Percentiles rank a stretch among this genome's conserved stretches.
These are phyloP conservation scores for Ophioninae sp. DNA, from an alignment of 2,888 invertebrate genomes.

Conservation along the genomic window DNA sequence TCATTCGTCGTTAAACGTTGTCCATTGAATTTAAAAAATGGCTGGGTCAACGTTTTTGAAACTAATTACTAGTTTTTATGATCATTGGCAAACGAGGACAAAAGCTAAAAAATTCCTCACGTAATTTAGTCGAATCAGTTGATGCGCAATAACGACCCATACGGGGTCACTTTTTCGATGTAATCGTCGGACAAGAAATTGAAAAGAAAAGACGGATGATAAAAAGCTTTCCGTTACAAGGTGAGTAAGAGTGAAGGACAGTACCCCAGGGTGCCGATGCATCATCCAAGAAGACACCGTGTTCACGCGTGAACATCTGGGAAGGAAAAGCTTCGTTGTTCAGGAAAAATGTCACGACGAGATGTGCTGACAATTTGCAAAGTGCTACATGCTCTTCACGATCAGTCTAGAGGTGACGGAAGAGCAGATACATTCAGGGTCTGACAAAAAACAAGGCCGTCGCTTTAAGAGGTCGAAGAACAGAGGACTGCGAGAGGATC, in stretches of 20 bases:
- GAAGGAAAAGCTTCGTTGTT: conserved; percentile 28
- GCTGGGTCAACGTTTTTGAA: too few species aligned
- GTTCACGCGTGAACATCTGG: conserved; percentile 16
- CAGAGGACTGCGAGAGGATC: conserved; percentile 11
- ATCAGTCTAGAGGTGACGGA: conserved; percentile 43
- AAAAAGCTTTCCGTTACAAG: background rate
- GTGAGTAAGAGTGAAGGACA: conserved; percentile 2
- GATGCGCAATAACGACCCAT: background rate
- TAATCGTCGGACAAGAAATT: background rate
- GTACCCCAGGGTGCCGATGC: background rate
- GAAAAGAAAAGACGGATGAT: background rate
- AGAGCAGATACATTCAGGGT: background rate
- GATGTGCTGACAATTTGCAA: conserved; percentile 55
- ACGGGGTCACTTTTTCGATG: background rate
- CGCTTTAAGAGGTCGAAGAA: conserved; percentile 7
- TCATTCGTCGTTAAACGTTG: background rate
- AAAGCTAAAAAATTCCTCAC: background rate
- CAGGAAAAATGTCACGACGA: conserved; percentile 15
- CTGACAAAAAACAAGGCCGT: background rate
- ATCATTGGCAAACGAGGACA: background rate
- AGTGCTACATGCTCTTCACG: conserved; percentile 52
- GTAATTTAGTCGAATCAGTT: background rate
- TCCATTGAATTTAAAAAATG: background rate
- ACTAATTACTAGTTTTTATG: too few species aligned
- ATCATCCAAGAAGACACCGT: conserved; percentile 32